These are phyloP conservation scores for Orgyia antiqua DNA, from an alignment of 2,888 invertebrate genomes.

Conservation along the genomic window DNA sequence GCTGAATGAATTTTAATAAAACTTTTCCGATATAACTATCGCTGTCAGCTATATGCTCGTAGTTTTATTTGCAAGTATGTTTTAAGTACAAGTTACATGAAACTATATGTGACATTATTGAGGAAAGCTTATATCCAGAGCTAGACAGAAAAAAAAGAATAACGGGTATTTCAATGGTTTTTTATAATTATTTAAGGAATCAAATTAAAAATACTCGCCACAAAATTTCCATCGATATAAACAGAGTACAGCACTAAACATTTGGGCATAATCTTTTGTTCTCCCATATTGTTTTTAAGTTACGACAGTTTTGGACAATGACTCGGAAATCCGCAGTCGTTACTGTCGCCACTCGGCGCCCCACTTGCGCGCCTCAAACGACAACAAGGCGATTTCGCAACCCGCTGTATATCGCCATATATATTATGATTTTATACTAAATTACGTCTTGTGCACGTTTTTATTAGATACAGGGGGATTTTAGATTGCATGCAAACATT, in stretches of 20 bases:
- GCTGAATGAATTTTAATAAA: too few species aligned
- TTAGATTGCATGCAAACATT: too few species aligned
- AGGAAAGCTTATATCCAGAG: too few species aligned
- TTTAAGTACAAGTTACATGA: too few species aligned
- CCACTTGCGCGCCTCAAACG: conserved; percentile 12
- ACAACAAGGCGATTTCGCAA: conserved; percentile 23
- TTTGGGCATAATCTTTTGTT: conserved; percentile 37
- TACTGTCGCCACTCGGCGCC: conserved; percentile 18
- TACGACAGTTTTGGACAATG: conserved; percentile 62
- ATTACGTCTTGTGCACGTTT: conserved; percentile 1
- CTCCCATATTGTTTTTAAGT: conserved; percentile 65
- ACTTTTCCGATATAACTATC: too few species aligned
- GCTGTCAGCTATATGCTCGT: too few species aligned
- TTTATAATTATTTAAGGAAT: conserved; percentile 2
- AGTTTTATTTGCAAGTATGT: conserved; percentile 2
- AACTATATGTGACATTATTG: too few species aligned
- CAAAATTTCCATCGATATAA: conserved; percentile 2
- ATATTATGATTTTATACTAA: conserved; percentile 6
- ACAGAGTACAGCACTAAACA: conserved; percentile 14
- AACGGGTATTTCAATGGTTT: too few species aligned
- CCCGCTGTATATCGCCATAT: conserved; percentile 15
- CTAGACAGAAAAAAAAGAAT: too few species aligned
- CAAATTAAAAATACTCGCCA: conserved; percentile 3
- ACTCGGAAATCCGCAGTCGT: conserved; percentile 42
- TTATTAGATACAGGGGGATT: too few species aligned